Evolutionary conservation across 2,113 vertebrate species (phyloP).

Genomic region (Sturnira hondurensis): DNA sequence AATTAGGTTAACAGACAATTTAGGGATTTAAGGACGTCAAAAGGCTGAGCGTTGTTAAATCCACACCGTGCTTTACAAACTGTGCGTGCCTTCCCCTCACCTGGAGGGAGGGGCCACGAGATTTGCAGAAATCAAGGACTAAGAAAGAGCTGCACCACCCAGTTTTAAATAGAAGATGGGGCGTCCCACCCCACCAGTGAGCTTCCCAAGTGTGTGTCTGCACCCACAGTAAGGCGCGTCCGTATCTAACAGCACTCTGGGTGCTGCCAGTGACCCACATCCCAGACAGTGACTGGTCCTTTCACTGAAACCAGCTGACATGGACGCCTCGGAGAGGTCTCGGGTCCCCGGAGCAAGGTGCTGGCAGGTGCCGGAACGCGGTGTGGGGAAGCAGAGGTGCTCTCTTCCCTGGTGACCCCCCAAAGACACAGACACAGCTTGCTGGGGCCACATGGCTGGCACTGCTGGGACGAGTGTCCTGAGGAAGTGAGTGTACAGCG

Average conservation of each 20-base stretch:
- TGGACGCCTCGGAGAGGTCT: background rate
- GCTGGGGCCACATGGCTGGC: background rate
- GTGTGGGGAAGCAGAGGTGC: background rate
- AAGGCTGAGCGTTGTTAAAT: background rate
- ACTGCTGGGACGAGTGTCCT: background rate
- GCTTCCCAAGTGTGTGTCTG: background rate
- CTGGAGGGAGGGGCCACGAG: background rate
- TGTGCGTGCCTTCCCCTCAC: background rate
- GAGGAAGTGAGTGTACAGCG: background rate
- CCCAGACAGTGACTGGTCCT: background rate
- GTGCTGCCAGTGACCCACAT: background rate
- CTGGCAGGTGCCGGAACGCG: background rate
- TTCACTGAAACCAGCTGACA: background rate
- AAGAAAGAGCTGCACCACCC: background rate
- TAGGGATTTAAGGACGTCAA: background rate
- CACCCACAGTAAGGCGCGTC: background rate
- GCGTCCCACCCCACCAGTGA: background rate
- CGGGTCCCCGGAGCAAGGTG: background rate
- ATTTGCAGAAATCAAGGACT: background rate
- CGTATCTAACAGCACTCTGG: background rate
- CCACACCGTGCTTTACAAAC: background rate
- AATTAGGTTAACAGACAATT: background rate
- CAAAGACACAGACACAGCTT: background rate
- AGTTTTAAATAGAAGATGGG: background rate
- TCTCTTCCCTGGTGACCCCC: background rate